Percentiles rank a stretch among this genome's conserved stretches.
These are phyloP conservation scores for Phrynocephalus guinanensis DNA, from an alignment of 2,797 vertebrate genomes.

Conservation along the genomic window DNA sequence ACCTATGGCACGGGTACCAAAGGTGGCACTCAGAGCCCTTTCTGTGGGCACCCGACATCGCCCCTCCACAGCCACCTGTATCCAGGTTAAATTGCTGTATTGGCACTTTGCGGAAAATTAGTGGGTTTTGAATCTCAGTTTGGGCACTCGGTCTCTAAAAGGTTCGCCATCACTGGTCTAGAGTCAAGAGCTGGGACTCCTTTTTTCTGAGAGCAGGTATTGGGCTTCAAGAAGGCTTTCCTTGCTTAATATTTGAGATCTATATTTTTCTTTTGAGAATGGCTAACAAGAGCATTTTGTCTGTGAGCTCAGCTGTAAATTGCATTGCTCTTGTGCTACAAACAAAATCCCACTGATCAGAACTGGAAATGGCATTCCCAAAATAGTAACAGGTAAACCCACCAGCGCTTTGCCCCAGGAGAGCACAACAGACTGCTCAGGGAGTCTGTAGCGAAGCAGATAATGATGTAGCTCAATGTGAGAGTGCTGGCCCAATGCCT, in stretches of 20 bases:
- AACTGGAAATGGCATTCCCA: constrained; percentile 18
- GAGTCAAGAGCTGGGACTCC: constrained; percentile 42
- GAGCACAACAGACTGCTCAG: not conserved
- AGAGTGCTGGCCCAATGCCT: constrained; percentile 38
- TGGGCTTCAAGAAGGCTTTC: constrained; percentile 46
- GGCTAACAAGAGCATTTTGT: constrained; percentile 20
- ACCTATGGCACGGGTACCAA: no score
- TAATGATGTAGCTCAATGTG: constrained; percentile 39
- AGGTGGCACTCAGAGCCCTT: no score
- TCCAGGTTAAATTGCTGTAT: no score
- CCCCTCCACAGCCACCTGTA: no score
- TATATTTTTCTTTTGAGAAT: constrained; percentile 33
- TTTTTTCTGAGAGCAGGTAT: constrained; percentile 28
- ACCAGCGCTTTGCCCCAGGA: not conserved
- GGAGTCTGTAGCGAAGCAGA: constrained; percentile 41
- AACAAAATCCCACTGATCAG: not conserved
- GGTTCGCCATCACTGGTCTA: constrained; percentile 5
- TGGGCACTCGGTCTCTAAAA: no score
- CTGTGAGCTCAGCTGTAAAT: constrained; percentile 2
- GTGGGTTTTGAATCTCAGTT: no score
- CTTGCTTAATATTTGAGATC: constrained; percentile 39
- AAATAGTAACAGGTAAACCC: constrained; percentile 18
- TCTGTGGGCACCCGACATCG: no score
- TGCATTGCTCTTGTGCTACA: not conserved
- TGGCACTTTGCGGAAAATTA: no score